Base-by-base conservation (phyloP, 2,113 vertebrate species). In the Speoplatyrhinus poulsoni region DNA sequence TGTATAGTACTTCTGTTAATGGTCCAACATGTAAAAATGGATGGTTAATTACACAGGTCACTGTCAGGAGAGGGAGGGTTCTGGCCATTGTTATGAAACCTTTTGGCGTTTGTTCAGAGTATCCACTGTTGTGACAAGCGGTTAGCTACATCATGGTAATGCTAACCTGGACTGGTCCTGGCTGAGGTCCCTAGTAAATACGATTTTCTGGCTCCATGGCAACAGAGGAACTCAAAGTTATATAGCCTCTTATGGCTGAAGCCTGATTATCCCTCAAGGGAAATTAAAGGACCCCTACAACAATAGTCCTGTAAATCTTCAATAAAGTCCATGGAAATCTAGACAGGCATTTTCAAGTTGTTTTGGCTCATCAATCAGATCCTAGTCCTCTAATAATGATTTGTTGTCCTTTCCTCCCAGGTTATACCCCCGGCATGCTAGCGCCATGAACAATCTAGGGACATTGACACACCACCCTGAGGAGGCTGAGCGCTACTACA, bases 391-490 rank as follows among this genome's bases (percentile, higher is more conserved):
- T 46, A 41, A 41, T 41, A 41, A 41, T 41, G 10, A 17, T 50
- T 17, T 8, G 32, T 9, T 52, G 48, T 60, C 47, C 12, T 53
- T 69, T 60, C 61, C 65, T 53, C 15, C 59, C 75, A 99, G 97
- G 64, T 86, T 99, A 67, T 99, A 96, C 72, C 96, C 96, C 17
- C 94, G 92, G 61, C 98, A 99, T 0, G 95, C 98, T 82, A 99
- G 98, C 53, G 98, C 97, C 64, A 94, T 99, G 85, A 99, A 99
- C 87, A 99, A 99, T 80, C 73, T 99, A 15, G 98, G 97, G 53
- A 99, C 97, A 0, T 79, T 99, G 87, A 99, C 96, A 3, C 92
- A 82, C 82, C 89, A 93, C 0, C 73, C 87, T 0, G 87, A 92
- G 41, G 94, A 96, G 76, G 96, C 98, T 0, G 95, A 98, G 84